A percentile compares a stretch with the other conserved stretches of the same genome.
phyloP scores from a whole-genome alignment of 2,113 vertebrate genomes.

The Columba janthina region DNA sequence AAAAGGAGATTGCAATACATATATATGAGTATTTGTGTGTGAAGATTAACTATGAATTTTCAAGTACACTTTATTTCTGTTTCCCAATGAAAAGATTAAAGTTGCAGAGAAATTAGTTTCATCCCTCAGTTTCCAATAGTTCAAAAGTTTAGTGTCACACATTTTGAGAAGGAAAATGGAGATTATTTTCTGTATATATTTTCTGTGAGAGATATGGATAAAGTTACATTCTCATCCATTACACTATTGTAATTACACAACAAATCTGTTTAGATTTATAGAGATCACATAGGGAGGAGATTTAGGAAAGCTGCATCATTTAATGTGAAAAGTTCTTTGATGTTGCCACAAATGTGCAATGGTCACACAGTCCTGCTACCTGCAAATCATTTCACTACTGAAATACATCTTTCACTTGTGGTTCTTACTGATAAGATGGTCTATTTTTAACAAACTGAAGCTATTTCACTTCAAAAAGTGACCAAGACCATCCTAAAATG shows the following conservation, averaged over 20 bases:
- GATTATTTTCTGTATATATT: not conserved
- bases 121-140: not conserved
- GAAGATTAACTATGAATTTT: not conserved
- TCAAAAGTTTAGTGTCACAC: not conserved
- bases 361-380: not conserved
- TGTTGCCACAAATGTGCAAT: not conserved
- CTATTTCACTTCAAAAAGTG: not conserved
- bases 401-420: not conserved
- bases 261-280: not conserved
- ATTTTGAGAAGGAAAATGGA: not conserved
- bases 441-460: not conserved
- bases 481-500: not conserved
- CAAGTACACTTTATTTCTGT: not conserved
- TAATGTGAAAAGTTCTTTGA: not conserved
- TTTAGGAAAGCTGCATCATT: not conserved
- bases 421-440: not conserved
- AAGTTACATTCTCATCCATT: not conserved
- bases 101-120: not conserved
- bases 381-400: not conserved
- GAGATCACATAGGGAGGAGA: not conserved
- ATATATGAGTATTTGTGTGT: not conserved
- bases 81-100: not conserved
- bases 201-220: not conserved
- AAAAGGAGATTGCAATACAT: not conserved
- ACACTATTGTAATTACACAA: not conserved